Conservation (phyloP, 2,113 vertebrate species). For the Ochotona curzoniae region DNA sequence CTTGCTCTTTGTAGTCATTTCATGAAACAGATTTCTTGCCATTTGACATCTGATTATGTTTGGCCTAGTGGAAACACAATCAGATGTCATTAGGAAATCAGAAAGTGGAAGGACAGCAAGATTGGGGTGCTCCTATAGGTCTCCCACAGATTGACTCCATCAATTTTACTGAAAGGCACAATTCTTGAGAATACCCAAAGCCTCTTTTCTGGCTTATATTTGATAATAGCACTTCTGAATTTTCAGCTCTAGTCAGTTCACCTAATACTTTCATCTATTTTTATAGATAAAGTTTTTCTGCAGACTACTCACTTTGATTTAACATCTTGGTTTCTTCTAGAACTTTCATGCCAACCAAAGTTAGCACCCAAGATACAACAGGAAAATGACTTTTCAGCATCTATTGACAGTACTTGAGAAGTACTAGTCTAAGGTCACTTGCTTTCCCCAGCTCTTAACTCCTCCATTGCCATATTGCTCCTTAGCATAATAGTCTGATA, state of each 20-base stretch:
- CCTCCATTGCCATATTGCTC: background rate
- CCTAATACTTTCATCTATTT: background rate
- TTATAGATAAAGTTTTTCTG: background rate
- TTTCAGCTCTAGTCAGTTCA: background rate
- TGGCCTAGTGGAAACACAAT: background rate
- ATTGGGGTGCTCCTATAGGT: background rate
- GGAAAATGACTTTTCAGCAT: background rate
- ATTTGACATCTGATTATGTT: background rate
- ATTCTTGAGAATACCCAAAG: background rate
- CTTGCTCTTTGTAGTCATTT: background rate
- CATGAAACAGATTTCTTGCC: background rate
- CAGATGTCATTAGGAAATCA: background rate
- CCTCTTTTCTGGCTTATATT: background rate
- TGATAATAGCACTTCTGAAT: background rate
- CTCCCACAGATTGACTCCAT: background rate
- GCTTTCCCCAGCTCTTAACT: conserved; percentile 2
- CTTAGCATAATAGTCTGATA: background rate
- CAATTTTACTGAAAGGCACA: background rate
- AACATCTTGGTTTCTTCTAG: conserved; percentile 18
- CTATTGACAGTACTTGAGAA: conserved; percentile 4
- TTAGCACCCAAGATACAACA: background rate
- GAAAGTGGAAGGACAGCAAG: background rate
- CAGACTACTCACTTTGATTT: background rate
- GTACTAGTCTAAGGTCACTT: background rate
- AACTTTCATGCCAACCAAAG: conserved; percentile 9